Evolutionary conservation across 2,888 invertebrate genomes (phyloP).

Genomic region (Syrphus vitripennis): DNA sequence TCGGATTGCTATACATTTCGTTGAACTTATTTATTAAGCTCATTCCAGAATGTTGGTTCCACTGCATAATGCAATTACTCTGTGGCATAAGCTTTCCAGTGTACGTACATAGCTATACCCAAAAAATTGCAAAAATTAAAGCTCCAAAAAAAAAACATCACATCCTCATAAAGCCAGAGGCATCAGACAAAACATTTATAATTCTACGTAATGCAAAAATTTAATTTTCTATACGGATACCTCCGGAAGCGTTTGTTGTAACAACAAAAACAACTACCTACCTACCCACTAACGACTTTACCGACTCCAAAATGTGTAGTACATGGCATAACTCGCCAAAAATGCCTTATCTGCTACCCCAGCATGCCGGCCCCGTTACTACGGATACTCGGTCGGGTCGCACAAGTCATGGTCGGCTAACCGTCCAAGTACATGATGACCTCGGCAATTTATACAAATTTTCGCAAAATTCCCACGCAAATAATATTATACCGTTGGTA

Average conservation of each 20-base stretch:
- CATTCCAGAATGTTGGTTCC: conserved; percentile 43
- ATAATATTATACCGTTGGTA: conserved; percentile 18
- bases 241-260: conserved; percentile 33
- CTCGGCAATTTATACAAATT: conserved; percentile 53
- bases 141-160: conserved; percentile 5
- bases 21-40: conserved; percentile 20
- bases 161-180: neutral
- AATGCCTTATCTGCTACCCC: neutral
- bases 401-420: conserved; percentile 63
- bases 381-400: neutral
- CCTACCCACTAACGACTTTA: conserved; percentile 15
- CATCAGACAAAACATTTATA: neutral
- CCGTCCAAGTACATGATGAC: conserved; percentile 61
- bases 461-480: conserved; percentile 40
- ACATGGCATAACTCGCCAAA: neutral
- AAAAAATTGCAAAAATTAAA: conserved; percentile 21
- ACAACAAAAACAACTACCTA: no score
- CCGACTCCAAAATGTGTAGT: neutral
- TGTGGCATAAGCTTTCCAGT: conserved; percentile 7
- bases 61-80: conserved; percentile 28
- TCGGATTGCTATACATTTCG: conserved; percentile 12
- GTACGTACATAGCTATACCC: neutral
- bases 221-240: conserved; percentile 62
- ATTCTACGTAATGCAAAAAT: conserved; percentile 56
- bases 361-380: no score